Conservation (phyloP, 2,888 invertebrate genomes). For the Drosophila parthenogenetica region DNA sequence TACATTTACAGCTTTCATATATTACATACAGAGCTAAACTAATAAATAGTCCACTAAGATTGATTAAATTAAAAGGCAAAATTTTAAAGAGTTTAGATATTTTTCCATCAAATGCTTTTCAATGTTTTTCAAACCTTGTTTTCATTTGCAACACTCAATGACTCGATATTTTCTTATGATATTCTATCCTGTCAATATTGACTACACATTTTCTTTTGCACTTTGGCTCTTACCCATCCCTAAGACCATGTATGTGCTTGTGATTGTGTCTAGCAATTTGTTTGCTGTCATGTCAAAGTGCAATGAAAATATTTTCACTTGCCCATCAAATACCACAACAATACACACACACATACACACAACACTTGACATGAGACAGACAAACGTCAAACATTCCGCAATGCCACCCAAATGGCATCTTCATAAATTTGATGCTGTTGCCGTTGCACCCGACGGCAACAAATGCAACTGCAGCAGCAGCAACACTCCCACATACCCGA, state of each 20-base stretch:
- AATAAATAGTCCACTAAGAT: no score
- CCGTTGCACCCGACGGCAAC: constrained; percentile 37
- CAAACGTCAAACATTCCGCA: constrained; percentile 78
- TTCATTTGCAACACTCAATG: not conserved
- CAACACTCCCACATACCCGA: constrained; percentile 76
- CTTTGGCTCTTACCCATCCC: not conserved
- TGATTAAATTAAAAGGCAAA: no score
- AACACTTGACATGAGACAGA: constrained; percentile 75
- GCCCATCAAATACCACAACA: constrained; percentile 53
- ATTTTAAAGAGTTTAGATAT: no score
- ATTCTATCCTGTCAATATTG: not conserved
- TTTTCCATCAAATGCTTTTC: no score
- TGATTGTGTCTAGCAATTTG: constrained; percentile 66
- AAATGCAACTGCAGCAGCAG: constrained; percentile 34
- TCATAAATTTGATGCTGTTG: constrained; percentile 75
- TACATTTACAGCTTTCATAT: no score
- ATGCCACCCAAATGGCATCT: constrained; percentile 81
- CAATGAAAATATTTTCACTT: constrained; percentile 82
- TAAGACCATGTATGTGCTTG: constrained; percentile 2
- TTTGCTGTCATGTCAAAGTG: constrained; percentile 81
- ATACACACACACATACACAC: constrained; percentile 22
- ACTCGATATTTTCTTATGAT: not conserved
- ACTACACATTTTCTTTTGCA: not conserved
- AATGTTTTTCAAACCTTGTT: not conserved
- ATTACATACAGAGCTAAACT: no score